Evolutionary conservation across 2,797 vertebrate species (phyloP), one percentile per base, ranked within the genome.

Genomic region (Geotrypetes seraphini): DNA sequence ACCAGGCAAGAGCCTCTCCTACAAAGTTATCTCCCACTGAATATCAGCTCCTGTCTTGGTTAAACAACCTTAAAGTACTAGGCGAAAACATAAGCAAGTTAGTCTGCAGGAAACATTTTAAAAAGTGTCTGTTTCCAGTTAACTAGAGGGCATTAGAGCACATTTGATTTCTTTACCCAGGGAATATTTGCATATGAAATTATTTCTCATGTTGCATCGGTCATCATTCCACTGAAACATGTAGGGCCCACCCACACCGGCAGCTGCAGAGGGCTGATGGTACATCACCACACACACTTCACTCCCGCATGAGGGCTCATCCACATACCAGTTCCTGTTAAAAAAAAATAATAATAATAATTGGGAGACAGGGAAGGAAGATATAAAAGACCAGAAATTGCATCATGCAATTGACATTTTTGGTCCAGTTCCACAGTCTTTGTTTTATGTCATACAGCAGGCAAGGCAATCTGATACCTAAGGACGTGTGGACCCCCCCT

Each of bases 151-250:
- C n/a, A n/a, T n/a, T n/a, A n/a, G n/a, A n/a, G n/a, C n/a, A n/a
- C n/a, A n/a, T n/a, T n/a, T n/a, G n/a, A n/a, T n/a, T n/a, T n/a
- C n/a, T n/a, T 84, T 58, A 97, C 96, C 89, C 37, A 83, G 65
- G 7, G 84, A 36, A 19, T 97, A 97, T 70, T 97, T 97, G 87
- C 96, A 99, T 66, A 99, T 86, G 66, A 91, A 97, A 75, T 97
- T 97, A 64, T 99, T 97, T 52, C 79, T 96, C 77, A 85, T 78
- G 75, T 73, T 88, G 73, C 96, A 99, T 31, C 86, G 84, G 62
- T 86, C 81, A 1, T 96, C 92, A 1, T 87, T 95, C 94, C 96
- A 97, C 47, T 84, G 88, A 60, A 93, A 96, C 68, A 81, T 71
- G 63, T 88, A 86, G 44, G 60, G 81, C 1, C 85, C 83, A 4